phyloP scores from a whole-genome alignment of 2,888 invertebrate species.

The Pollenia griseotomentosa region DNA sequence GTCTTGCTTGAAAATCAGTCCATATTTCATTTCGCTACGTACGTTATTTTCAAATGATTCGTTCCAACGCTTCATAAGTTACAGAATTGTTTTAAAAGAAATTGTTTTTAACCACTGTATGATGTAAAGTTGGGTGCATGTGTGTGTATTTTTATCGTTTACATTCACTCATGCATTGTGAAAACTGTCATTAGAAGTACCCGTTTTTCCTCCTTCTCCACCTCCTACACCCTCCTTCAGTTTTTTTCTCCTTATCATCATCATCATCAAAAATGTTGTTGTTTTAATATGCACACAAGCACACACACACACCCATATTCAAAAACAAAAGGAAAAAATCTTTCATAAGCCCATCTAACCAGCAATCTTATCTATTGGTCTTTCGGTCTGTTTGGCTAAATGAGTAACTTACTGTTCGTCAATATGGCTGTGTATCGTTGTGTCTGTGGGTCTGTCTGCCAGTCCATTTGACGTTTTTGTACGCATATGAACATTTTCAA shows the following conservation, averaged over 20 bases:
- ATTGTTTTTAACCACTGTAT: too few relatives aligned
- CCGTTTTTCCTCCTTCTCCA: constrained; percentile 53
- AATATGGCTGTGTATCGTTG: background rate
- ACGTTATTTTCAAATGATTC: too few relatives aligned
- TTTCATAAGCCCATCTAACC: constrained; percentile 51
- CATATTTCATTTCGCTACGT: too few relatives aligned
- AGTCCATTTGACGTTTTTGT: constrained; percentile 15
- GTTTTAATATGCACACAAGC: constrained; percentile 5
- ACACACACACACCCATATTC: constrained; percentile 12
- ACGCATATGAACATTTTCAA: constrained; percentile 65
- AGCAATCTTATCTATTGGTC: constrained; percentile 31
- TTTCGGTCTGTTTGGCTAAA: constrained; percentile 33
- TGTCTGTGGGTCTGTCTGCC: background rate
- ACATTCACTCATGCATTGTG: constrained; percentile 70
- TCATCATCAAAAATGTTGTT: constrained; percentile 46
- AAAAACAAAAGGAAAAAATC: constrained; percentile 23
- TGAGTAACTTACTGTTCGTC: constrained; percentile 7
- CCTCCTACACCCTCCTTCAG: constrained; percentile 11
- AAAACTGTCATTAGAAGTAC: constrained; percentile 73
- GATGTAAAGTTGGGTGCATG: background rate
- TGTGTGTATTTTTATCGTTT: constrained; percentile 49
- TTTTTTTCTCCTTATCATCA: constrained; percentile 26
- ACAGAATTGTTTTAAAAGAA: too few relatives aligned
- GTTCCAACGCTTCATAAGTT: too few relatives aligned
- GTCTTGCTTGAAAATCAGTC: too few relatives aligned